A percentile compares a stretch with the other conserved stretches of the same genome.
phyloP scores from a whole-genome alignment of 2,113 vertebrate genomes.

The Polyodon spathula region DNA sequence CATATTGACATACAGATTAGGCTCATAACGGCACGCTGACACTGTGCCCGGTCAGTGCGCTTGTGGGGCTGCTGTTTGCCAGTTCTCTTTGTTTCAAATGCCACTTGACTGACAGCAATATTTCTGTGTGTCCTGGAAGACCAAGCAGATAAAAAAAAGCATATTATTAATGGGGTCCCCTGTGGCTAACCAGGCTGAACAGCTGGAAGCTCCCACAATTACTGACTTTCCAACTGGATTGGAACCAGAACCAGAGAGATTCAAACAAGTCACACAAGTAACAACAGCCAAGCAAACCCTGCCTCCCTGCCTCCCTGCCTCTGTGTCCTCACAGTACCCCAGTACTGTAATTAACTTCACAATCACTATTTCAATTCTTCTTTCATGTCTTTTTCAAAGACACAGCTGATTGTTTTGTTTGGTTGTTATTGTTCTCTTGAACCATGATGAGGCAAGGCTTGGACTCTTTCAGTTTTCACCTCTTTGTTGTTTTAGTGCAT shows the following conservation, averaged over 20 bases:
- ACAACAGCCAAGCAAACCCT: conserved; percentile 29
- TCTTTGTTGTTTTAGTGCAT: too few relatives aligned
- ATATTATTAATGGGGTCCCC: too few relatives aligned
- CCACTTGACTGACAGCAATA: too few relatives aligned
- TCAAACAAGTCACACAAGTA: conserved; percentile 35
- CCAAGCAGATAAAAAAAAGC: too few relatives aligned
- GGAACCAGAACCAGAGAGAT: conserved; percentile 35
- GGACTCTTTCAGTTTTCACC: too few relatives aligned
- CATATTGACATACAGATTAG: not conserved
- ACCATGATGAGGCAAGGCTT: too few relatives aligned
- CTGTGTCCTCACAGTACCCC: conserved; percentile 23
- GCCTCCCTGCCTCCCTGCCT: conserved; percentile 26
- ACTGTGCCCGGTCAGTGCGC: not conserved
- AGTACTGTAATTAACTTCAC: conserved; percentile 10
- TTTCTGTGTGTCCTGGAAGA: too few relatives aligned
- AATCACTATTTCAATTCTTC: too few relatives aligned
- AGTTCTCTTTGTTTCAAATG: too few relatives aligned
- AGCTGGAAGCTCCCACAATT: conserved; percentile 45
- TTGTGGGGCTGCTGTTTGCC: too few relatives aligned
- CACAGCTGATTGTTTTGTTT: not conserved
- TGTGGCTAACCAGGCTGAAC: too few relatives aligned
- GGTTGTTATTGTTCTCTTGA: too few relatives aligned
- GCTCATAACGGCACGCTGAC: not conserved
- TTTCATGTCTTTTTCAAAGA: not conserved
- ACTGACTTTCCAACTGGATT: conserved; percentile 39